Base-by-base conservation (phyloP, 2,113 vertebrate genomes). In the Lasiurus cinereus region DNA sequence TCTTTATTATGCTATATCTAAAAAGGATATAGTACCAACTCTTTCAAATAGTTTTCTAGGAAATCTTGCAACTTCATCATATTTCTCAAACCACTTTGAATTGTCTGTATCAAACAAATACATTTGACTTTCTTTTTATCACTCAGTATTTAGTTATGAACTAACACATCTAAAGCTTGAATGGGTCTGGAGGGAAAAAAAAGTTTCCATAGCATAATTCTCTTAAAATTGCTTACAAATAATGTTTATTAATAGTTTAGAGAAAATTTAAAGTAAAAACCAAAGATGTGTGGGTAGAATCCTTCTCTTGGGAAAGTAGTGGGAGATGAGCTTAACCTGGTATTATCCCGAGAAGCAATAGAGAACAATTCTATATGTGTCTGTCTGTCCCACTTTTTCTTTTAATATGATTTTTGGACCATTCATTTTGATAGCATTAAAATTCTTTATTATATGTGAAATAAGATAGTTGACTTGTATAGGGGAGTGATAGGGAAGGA, bases 1-100 rank as follows among this genome's bases (percentile, higher is more conserved):
- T 67, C 43, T 87, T 87, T 88, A 88, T 91, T 52, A 72, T 12
- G 83, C 52, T 90, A 54, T 85, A 36, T 59, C 77, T 79, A n/a
- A 85, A 85, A 93, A 36, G 29, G 33, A 91, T 36, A 43, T 43
- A 78, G 31, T 90, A 72, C 31, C 12, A n/a, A 31, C 90, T 79
- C 8, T 90, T 78, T 84, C 36, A 83, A 62, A 56, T 84, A 88
- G 24, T 72, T 85, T 82, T 43, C 39, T 80, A 89, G 27, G 39
- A 88, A 62, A 69, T 80, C 8, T 92, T 88, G 16, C 18, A 83
- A n/a, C 46, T 91, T 91, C 52, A 31, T 93, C 18, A 36, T 70
- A 73, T 79, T 91, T 86, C 36, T 93, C 43, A 95, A 76, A 70
- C 4, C 7, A 15, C 39, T 92, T 87, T 79, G 50, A 72, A 6